Evolutionary conservation across 30 jellyfish, hydroid and myxozoan species (phyloP).

Genomic region (Chironex yamaguchii): DNA sequence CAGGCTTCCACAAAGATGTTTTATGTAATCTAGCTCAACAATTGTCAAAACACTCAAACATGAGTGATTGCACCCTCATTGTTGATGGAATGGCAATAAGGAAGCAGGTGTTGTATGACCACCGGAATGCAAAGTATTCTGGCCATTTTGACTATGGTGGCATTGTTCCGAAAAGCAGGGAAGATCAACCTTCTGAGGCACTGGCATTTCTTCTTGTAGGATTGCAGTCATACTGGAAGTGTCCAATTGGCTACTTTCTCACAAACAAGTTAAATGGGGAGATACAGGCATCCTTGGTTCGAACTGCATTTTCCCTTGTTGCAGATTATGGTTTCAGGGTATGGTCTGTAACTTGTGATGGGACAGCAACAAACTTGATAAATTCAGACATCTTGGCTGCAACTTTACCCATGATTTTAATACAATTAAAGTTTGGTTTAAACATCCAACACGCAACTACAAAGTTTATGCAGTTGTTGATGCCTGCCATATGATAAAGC

Average conservation of each 20-base stretch:
- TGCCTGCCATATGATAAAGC: constrained; percentile 58
- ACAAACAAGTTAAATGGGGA: constrained; percentile 22
- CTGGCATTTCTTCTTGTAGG: constrained; percentile 22
- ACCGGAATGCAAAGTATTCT: constrained; percentile 5
- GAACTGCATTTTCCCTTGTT: constrained; percentile 13
- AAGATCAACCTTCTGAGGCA: constrained; percentile 32
- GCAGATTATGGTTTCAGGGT: constrained; percentile 40
- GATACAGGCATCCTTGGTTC: constrained; percentile 11
- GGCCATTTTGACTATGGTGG: constrained; percentile 55
- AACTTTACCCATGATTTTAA: background rate
- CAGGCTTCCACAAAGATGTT: constrained; percentile 34
- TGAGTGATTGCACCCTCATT: constrained; percentile 9
- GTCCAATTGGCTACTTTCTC: constrained; percentile 37
- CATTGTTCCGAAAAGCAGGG: constrained; percentile 2
- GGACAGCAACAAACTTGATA: constrained; percentile 5
- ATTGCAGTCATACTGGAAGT: constrained; percentile 16
- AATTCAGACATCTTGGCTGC: constrained; percentile 37
- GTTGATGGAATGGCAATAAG: constrained; percentile 61
- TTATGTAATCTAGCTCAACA: constrained; percentile 2
- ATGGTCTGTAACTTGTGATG: constrained; percentile 46
- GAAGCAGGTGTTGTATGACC: constrained; percentile 8
- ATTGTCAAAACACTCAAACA: background rate
- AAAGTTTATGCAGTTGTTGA: constrained; percentile 14
- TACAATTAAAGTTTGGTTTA: background rate
- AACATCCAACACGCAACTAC: background rate